Evolutionary conservation across 2,113 vertebrate species (phyloP).

Genomic region (Lonchura striata): DNA sequence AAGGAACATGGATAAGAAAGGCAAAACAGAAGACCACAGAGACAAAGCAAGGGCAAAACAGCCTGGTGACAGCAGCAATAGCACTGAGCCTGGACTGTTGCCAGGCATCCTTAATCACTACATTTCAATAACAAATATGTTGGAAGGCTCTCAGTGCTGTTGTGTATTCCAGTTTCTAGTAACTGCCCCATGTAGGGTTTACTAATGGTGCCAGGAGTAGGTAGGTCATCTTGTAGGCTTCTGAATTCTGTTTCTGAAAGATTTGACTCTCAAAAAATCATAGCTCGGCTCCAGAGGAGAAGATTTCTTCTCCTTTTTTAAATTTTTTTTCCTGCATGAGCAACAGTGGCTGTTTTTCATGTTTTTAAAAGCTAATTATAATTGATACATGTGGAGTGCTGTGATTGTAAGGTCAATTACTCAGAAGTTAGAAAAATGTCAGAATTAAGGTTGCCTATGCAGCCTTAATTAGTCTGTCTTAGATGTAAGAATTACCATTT

Average conservation of each 20-base stretch:
- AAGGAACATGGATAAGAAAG: not conserved
- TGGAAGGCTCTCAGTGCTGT: not conserved
- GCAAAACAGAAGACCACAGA: not conserved
- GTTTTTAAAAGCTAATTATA: constrained; percentile 52
- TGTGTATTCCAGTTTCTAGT: not conserved
- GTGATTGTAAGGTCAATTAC: constrained; percentile 57
- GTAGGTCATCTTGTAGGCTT: not conserved
- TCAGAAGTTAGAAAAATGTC: constrained; percentile 57
- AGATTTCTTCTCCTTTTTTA: not conserved
- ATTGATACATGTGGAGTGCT: constrained; percentile 34
- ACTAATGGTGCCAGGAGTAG: not conserved
- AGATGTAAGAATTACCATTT: constrained; percentile 49
- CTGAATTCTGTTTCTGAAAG: not conserved
- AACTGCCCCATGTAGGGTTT: accelerated
- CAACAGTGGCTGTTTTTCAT: not conserved
- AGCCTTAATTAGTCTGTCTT: constrained; percentile 52
- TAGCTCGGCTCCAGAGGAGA: not conserved
- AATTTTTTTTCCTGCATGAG: not conserved
- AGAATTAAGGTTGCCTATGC: constrained; percentile 46
- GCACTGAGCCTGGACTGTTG: not conserved
- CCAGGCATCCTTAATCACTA: not conserved
- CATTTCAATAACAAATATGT: not conserved
- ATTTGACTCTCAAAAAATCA: not conserved
- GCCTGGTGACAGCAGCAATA: not conserved
- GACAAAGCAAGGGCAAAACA: not conserved